Evolutionary conservation across 1,140 invertebrate genomes (phyloP), one percentile per base, ranked within the genome.

Genomic region (Phortica variegata): DNA sequence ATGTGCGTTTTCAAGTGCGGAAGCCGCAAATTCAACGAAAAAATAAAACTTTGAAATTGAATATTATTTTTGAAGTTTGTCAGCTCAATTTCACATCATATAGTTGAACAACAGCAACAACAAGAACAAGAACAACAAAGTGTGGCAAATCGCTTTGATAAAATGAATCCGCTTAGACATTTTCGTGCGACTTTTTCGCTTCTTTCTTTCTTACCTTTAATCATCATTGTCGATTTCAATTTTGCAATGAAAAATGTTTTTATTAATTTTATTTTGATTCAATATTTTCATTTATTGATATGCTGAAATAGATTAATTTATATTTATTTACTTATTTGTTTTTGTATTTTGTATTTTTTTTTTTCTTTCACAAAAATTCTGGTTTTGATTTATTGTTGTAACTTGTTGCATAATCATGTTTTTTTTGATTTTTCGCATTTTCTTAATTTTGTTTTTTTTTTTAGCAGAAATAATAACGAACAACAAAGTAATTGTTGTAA

Each of bases 401-500:
- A 32, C 34, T 54, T 19, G 5, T 19, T 47, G 15, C 31, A 23
- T 36, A 29, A 31, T 23, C n/a, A 20, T 33, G 9, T 38, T 39
- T 47, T 37, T 39, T 31, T 20, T 21, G 19, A 6, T 34, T 40
- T 44, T 20, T 4, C 19, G 19, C 21, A 16, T 47, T 3, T 42
- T 29, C 9, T 31, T 46, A 29, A 34, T 49, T 29, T 34, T 7
- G 23, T 6, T 26, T 26, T 26, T n/a, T n/a, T n/a, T n/a, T n/a
- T n/a, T n/a, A n/a, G n/a, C n/a, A n/a, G n/a, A n/a, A n/a, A n/a
- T n/a, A n/a, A n/a, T n/a, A n/a, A n/a, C n/a, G n/a, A n/a, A n/a
- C n/a, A n/a, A n/a, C n/a, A n/a, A n/a, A n/a, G n/a, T n/a, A n/a
- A n/a, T n/a, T 26, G 23, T 5, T 26, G 5, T 26, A 26, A 6